Base-by-base conservation (phyloP, 1,140 invertebrate species). In the Rhopalosiphum padi region DNA sequence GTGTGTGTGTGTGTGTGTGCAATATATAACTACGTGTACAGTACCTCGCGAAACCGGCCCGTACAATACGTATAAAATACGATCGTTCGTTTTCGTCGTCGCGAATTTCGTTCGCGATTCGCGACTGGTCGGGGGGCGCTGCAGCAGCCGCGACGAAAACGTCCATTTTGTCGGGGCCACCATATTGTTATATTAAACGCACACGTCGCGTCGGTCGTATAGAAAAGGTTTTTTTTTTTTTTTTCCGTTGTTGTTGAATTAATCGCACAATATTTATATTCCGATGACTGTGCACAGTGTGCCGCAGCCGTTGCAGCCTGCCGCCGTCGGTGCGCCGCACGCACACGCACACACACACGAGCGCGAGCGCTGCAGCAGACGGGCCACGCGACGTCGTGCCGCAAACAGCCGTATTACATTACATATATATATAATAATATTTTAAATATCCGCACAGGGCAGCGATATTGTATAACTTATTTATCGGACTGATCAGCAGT, bases 151-250 rank as follows among this genome's bases (percentile, higher is more conserved):
- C 41, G 41, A 4, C 43, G 85, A 86, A 86, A 86, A 43, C 46
- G 87, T 88, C 46, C 87, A 88, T 88, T 88, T 88, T 88, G 85
- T 88, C 87, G 30, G 48, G 48, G 41, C 46, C 30, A n/a, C 87
- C 87, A 51, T 86, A 46, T 46, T 86, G 43, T 86, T 86, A 86
- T 46, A 86, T 86, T 46, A 86, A 30, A 86, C 85, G 43, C 25
- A 85, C 83, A 41, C 37, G 82, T 77, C 60, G 37, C 60, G 37
- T 85, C 35, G 82, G 8, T 25, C 41, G 41, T 25, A 22, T 37
- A 15, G 22, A 41, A 37, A 43, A 46, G 22, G 23, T 86, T 30
- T 30, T 86, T 25, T 82, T 86, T 30, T 30, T 86, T 25, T 82
- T 82, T 51, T 48, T 48, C 11, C 11, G 15, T 48, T 51, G 15